Base-by-base conservation (phyloP, 2,113 vertebrate genomes). In the Osmerus mordax region DNA sequence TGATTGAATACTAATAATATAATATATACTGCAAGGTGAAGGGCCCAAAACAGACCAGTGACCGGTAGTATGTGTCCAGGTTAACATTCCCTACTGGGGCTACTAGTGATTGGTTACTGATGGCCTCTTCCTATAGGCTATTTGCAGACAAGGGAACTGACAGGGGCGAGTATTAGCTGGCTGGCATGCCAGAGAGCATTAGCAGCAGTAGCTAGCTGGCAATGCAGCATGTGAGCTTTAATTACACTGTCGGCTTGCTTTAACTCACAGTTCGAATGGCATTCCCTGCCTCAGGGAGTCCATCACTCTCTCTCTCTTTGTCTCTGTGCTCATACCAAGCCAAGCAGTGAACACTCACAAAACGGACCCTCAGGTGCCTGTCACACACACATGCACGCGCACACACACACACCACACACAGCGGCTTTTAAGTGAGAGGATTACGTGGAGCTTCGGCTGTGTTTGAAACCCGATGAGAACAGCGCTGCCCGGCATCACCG, bases 381-480 rank as follows among this genome's bases (percentile, higher is more conserved):
- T 83, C 79, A 85, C 32, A 59, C 61, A 64, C 6, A 21, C 21
- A 77, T 51, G 21, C 60, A 29, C 28, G 11, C 18, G 8, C 79
- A 82, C 32, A 59, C 58, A 64, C 4, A 32, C 25, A 75, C 69
- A 29, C 52, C 58, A 18, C 21, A 47, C 66, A 63, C 18, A 60
- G 63, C 21, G 8, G 56, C 64, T 13, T 41, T 77, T 28, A 73
- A 32, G 36, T 51, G 41, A 51, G 65, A 74, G 67, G 54, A 71
- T 81, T 72, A 62, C 72, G 62, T 75, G 41, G 58, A 70, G 70
- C 69, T 69, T 69, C 69, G 64, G 69, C 65, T 3, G 70, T 9
- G 63, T 82, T 76, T 78, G 80, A 82, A 85, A 88, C 67, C 67
- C 66, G 74, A 88, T 84, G 59, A 83, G 65, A 72, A 77, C 62